Conservation (phyloP, 1,140 invertebrate species). For the Nasonia giraulti region DNA sequence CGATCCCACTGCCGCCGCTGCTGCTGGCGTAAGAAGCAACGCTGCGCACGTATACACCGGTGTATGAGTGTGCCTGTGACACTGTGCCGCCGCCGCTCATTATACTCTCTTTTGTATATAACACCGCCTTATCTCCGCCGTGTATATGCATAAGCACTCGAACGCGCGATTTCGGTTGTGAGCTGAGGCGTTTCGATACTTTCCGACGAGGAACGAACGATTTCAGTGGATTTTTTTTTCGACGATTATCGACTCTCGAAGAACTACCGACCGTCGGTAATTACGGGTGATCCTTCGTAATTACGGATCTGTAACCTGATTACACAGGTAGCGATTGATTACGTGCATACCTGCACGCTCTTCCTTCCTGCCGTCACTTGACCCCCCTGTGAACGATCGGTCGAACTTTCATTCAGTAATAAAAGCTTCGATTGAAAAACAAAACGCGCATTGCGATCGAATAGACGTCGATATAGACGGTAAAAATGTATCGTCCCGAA, state of each 20-base stretch:
- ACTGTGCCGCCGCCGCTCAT: neutral
- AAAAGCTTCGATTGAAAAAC: too few relatives aligned
- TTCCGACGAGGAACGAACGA: too few relatives aligned
- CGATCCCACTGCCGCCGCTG: slow-evolving; percentile 66
- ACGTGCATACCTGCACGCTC: too few relatives aligned
- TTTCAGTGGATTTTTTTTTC: neutral
- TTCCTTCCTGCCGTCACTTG: too few relatives aligned
- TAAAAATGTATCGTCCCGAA: neutral
- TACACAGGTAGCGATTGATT: too few relatives aligned
- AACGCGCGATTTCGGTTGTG: too few relatives aligned
- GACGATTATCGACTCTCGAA: neutral
- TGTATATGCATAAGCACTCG: neutral
- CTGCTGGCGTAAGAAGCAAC: slow-evolving; percentile 67
- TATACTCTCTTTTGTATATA: neutral
- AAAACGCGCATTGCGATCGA: too few relatives aligned
- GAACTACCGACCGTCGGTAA: neutral
- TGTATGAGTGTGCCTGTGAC: neutral
- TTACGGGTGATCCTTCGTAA: neutral
- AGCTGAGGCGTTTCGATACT: too few relatives aligned
- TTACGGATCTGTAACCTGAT: too few relatives aligned
- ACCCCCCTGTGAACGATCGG: too few relatives aligned
- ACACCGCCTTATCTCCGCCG: neutral
- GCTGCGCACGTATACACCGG: neutral
- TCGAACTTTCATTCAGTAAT: too few relatives aligned
- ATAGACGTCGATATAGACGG: too few relatives aligned